Percentiles rank a stretch among this genome's conserved stretches.
These are phyloP conservation scores for Belonocnema kinseyi DNA, from an alignment of 1,140 invertebrate genomes.

Conservation along the genomic window DNA sequence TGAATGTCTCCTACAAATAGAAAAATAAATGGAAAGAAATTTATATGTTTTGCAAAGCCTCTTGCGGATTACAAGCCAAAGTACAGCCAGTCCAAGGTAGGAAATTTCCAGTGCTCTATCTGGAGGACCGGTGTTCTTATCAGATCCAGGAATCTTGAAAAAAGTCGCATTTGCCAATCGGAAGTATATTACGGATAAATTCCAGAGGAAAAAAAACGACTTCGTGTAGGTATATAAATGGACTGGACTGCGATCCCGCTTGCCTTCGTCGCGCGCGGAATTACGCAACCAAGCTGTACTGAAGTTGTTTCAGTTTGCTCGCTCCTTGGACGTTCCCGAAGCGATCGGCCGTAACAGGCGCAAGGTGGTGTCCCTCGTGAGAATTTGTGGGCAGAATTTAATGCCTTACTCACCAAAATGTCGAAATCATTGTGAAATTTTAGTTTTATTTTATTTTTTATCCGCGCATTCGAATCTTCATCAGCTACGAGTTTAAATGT, in stretches of 20 bases:
- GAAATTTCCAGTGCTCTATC: conserved; percentile 57
- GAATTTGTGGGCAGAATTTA: conserved; percentile 54
- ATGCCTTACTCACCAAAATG: conserved; percentile 11
- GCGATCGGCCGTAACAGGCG: conserved; percentile 59
- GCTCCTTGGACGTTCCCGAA: conserved; percentile 58
- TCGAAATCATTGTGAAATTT: background rate
- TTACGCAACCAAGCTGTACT: conserved; percentile 72
- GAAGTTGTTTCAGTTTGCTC: conserved; percentile 66
- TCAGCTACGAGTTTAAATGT: background rate
- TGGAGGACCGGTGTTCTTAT: conserved; percentile 58
- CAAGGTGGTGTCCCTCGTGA: conserved; percentile 59
- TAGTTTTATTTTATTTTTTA: background rate
- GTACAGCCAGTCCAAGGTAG: conserved; percentile 39
- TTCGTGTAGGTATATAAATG: conserved; percentile 64
- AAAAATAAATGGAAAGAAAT: too few relatives aligned
- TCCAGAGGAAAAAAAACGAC: conserved; percentile 53
- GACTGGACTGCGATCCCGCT: conserved; percentile 71
- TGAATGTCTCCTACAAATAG: too few relatives aligned
- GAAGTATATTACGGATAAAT: conserved; percentile 66
- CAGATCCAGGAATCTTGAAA: conserved; percentile 58
- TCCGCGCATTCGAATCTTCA: background rate
- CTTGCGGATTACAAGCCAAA: background rate
- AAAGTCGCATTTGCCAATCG: conserved; percentile 59
- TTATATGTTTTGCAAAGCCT: too few relatives aligned
- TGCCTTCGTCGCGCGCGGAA: conserved; percentile 70